Evolutionary conservation across 2,113 vertebrate species (phyloP), one percentile per base, ranked within the genome.

Genomic region (Microtus pennsylvanicus): DNA sequence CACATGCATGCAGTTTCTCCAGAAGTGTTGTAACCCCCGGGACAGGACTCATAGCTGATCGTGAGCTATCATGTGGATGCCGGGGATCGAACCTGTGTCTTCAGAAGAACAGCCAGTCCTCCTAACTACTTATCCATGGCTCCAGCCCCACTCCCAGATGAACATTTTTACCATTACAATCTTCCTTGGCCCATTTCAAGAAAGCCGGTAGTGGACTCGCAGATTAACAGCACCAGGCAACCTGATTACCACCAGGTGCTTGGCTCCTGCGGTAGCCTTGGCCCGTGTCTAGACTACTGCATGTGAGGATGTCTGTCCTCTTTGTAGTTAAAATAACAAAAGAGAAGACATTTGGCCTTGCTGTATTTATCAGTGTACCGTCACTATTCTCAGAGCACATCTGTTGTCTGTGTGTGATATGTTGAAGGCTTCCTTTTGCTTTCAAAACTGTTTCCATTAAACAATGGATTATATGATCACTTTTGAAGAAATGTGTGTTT

Each of bases 401-500:
- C 58, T 93, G 12, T 95, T 75, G 4, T 78, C 77, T 95, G 30
- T 38, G 58, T 10, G 69, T 75, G 74, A 77, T 55, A 42, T 35
- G 65, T 63, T 30, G 47, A 80, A 30, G 0, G 63, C 11, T 11
- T 92, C 13, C n/a, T 81, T 96, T 90, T 7, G 82, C 22, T 91
- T 93, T 85, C 55, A 91, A 33, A 93, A 67, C 83, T 70, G 28
- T 83, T 82, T 78, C 16, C 21, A 75, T 81, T 72, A 89, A 22
- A 67, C 2, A 77, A 30, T 88, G 91, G 55, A 74, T 91, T 91
- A 47, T 78, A 47, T 87, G 19, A 42, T 80, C 35, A 74, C n/a
- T 93, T 95, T 70, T 47, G 82, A 91, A 96, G 58, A 96, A 91
- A n/a, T 91, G 42, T 88, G 89, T 94, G 35, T 10, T 91, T 45